These are phyloP conservation scores for Xylophagus ater DNA, from an alignment of 2,888 invertebrate species.

Conservation along the genomic window DNA sequence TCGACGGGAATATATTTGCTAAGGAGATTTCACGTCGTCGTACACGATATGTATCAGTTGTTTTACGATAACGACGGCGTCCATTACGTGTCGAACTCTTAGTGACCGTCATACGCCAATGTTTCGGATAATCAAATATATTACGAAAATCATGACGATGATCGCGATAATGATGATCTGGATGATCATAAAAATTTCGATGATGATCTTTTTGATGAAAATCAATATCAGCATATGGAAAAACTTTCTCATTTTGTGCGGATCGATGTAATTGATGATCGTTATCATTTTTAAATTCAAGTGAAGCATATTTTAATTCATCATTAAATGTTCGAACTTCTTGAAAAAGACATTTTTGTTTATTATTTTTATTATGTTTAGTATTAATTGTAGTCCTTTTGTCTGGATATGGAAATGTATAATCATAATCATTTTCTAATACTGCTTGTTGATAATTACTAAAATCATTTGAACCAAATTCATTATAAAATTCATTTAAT, in stretches of 20 bases:
- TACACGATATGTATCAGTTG: constrained; percentile 8
- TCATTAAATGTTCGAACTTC: constrained; percentile 23
- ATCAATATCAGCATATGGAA: constrained; percentile 16
- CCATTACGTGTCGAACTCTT: constrained; percentile 13
- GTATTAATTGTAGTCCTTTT: constrained; percentile 16
- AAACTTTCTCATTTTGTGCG: too few relatives aligned
- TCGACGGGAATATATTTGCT: constrained; percentile 22
- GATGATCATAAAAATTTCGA: too few relatives aligned
- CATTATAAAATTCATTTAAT: constrained; percentile 20
- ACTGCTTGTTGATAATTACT: too few relatives aligned
- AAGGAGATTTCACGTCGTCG: constrained; percentile 20
- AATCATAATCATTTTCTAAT: constrained; percentile 16
- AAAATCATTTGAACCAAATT: constrained; percentile 14
- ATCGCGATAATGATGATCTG: too few relatives aligned
- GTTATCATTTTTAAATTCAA: constrained; percentile 11
- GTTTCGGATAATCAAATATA: constrained; percentile 20
- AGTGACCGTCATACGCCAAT: constrained; percentile 19
- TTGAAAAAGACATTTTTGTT: constrained; percentile 20
- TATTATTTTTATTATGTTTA: constrained; percentile 18
- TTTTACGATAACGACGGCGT: constrained; percentile 18
- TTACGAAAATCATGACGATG: too few relatives aligned
- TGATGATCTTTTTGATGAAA: constrained; percentile 14
- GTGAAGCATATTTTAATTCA: constrained; percentile 17
- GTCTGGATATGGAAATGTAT: constrained; percentile 23
- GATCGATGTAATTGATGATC: too few relatives aligned